Base-by-base conservation (phyloP, 2,888 invertebrate genomes). In the Lycocerus yunnanus region DNA sequence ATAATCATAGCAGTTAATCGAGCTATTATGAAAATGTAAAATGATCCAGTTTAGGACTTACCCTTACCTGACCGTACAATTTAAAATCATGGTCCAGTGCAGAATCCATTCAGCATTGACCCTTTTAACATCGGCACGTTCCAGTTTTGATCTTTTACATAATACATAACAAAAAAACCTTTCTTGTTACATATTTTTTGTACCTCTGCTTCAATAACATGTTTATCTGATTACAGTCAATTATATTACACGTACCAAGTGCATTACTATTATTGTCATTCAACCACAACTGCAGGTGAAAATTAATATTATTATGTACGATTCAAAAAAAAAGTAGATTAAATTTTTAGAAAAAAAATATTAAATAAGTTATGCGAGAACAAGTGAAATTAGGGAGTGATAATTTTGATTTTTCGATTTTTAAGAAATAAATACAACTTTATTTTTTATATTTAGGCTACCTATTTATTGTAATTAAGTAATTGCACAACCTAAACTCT, bases 91-190 rank as follows among this genome's bases (percentile, higher is more conserved):
- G 72, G 75, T 69, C 75, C 75, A 75, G 18, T 72, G 60, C 75
- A 75, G 75, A 71, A 66, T 75, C 75, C 72, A 69, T 75, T 72
- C 27, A 72, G 9, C 58, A 15, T 10, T 69, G 72, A 72, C 69
- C 72, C 60, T 69, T 18, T 68, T n/a, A 16, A 58, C 69, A 15
- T 18, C 60, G 69, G n/a, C 75, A 72, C 75, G 72, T 75, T 75
- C 75, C 75, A 69, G 43, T 75, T 75, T 58, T 72, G 66, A 75
- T 71, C 74, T 74, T 63, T 15, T 68, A 71, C 70, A 67, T 63
- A 18, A 15, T 13, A n/a, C 43, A 43, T 4, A 43, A n/a, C 43
- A 43, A 43, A 43, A 43, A 43, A 43, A 43, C n/a, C n/a, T n/a
- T 43, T n/a, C 43, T n/a, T 43, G 43, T 43, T 43, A 43, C 43